These are phyloP conservation scores for Drosophila santomea DNA, from an alignment of 1,140 invertebrate species.

Conservation along the genomic window DNA sequence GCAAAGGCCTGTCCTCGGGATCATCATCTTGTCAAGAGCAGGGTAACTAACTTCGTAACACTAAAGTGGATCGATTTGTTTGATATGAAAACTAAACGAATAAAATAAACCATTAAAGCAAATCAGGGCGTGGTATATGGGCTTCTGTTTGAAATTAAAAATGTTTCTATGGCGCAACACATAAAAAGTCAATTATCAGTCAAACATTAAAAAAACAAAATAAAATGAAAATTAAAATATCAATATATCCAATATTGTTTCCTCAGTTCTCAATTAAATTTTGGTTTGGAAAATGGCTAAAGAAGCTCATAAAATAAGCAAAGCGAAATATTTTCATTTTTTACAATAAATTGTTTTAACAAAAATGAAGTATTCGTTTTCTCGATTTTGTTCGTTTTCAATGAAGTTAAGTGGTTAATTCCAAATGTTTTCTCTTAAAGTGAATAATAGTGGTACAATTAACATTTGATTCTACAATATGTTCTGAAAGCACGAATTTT, in stretches of 20 bases:
- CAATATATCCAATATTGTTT: not conserved
- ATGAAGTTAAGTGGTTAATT: not conserved
- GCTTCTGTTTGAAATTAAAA: not conserved
- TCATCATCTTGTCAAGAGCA: constrained; percentile 26
- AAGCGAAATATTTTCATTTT: constrained; percentile 20
- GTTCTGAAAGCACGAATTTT: too few species aligned
- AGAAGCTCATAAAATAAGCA: not conserved
- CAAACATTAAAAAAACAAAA: not conserved
- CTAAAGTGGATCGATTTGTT: constrained; percentile 7
- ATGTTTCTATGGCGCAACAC: not conserved
- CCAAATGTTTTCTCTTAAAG: not conserved
- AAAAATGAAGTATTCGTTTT: constrained; percentile 25
- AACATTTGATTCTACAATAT: too few species aligned
- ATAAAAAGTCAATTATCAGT: not conserved
- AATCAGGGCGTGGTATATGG: not conserved
- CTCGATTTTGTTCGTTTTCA: not conserved
- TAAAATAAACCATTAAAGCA: not conserved
- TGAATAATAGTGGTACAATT: not conserved
- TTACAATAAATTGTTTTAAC: constrained; percentile 3
- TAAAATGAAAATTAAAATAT: not conserved
- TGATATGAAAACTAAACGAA: constrained; percentile 6
- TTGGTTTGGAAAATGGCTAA: constrained; percentile 2
- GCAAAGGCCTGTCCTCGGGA: constrained; percentile 27
- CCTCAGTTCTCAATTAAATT: not conserved
- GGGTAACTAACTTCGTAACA: constrained; percentile 19